These are phyloP conservation scores for Mycteria americana DNA, from an alignment of 2,797 vertebrate genomes.

Conservation along the genomic window DNA sequence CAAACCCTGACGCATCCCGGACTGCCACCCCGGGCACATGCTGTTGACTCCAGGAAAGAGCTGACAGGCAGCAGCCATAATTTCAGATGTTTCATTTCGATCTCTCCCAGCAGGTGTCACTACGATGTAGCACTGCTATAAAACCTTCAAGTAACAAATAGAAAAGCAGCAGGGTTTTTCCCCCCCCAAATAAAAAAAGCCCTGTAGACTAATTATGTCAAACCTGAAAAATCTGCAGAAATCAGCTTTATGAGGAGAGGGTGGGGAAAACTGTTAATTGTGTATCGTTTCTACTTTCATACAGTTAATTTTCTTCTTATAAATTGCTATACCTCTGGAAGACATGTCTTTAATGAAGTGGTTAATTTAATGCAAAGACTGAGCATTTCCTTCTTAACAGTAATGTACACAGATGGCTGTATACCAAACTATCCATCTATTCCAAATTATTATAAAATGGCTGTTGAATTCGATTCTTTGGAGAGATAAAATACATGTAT, in stretches of 20 bases:
- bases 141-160: not conserved
- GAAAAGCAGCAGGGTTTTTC: not conserved
- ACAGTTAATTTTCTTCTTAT: not conserved
- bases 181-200: not conserved
- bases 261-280: not conserved
- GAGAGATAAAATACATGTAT: constrained; percentile 7
- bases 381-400: not conserved
- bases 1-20: not conserved
- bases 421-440: not conserved
- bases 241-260: not conserved
- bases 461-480: constrained; percentile 3
- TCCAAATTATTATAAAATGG: not conserved
- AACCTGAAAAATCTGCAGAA: not conserved
- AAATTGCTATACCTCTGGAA: not conserved
- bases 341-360: not conserved
- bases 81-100: not conserved
- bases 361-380: not conserved
- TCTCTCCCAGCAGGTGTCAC: constrained; percentile 26
- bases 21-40: not conserved
- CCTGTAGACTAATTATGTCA: not conserved
- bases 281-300: not conserved
- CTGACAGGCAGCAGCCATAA: not conserved
- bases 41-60: not conserved
- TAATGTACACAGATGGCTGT: not conserved
- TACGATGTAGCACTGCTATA: not conserved